A percentile compares a stretch with the other conserved stretches of the same genome.
Evolutionary conservation across 1,140 invertebrate species (phyloP).

Genomic region (Aphelinus atriplicis): DNA sequence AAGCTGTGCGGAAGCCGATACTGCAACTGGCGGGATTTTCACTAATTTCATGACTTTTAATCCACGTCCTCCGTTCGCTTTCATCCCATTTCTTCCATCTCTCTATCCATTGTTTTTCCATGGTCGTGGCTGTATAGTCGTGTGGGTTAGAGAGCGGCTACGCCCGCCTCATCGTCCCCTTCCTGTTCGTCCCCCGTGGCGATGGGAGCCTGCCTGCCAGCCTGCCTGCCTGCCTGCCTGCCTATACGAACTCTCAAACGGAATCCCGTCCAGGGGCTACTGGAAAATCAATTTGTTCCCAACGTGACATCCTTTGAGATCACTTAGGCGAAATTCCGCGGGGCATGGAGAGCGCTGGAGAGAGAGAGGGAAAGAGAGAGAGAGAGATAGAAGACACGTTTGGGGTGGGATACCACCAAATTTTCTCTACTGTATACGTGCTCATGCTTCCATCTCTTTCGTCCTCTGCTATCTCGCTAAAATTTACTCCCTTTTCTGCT

Average conservation of each 20-base stretch:
- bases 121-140: neutral
- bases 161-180: neutral
- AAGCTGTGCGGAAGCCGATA: too few species aligned
- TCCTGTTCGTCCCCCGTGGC: slow-evolving; percentile 1
- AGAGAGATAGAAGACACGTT: too few species aligned
- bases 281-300: slow-evolving; percentile 58
- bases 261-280: slow-evolving; percentile 41
- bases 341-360: slow-evolving; percentile 7
- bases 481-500: too few species aligned
- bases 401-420: too few species aligned
- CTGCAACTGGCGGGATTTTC: too few species aligned
- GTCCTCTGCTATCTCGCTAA: too few species aligned
- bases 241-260: slow-evolving; percentile 27
- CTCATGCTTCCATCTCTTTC: too few species aligned
- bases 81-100: neutral
- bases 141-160: neutral
- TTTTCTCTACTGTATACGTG: too few species aligned
- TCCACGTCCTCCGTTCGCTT: neutral
- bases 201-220: neutral
- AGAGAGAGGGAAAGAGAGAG: too few species aligned
- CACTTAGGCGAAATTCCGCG: slow-evolving; percentile 54
- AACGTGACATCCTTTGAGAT: slow-evolving; percentile 55
- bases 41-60: slow-evolving; percentile 22
- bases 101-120: slow-evolving; percentile 7
- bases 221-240: too few species aligned